A percentile compares a stretch with the other conserved stretches of the same genome.
Conservation (phyloP, 2,797 vertebrate genomes). For the Lagodon rhomboides region DNA sequence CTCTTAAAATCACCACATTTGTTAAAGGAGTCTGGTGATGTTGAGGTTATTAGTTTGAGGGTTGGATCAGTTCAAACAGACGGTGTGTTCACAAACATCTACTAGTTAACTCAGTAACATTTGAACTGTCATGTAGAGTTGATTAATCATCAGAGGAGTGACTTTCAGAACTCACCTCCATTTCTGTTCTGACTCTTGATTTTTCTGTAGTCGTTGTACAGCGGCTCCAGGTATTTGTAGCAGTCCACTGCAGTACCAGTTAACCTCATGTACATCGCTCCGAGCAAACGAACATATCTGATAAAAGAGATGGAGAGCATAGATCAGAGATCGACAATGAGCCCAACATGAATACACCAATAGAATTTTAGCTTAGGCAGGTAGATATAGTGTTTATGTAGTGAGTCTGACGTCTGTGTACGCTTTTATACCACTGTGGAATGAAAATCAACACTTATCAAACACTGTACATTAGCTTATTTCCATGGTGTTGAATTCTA, state of each 20-base stretch:
- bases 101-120: background rate
- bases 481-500: too few species aligned
- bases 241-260: constrained; percentile 97
- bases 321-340: background rate
- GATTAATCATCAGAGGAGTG: background rate
- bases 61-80: too few species aligned
- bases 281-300: constrained; percentile 96
- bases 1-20: too few species aligned
- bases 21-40: too few species aligned
- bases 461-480: too few species aligned
- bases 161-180: constrained; percentile 87
- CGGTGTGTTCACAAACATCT: too few species aligned
- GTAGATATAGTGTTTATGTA: too few species aligned
- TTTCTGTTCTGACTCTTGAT: constrained; percentile 97
- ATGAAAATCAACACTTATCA: too few species aligned
- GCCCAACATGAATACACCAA: background rate
- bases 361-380: too few species aligned
- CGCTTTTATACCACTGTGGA: too few species aligned
- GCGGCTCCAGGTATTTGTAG: constrained; percentile 97
- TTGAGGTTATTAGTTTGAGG: too few species aligned
- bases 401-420: too few species aligned
- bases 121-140: background rate
- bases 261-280: constrained; percentile 96
- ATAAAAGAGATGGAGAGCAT: background rate
- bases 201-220: constrained; percentile 98